A percentile compares a stretch with the other conserved stretches of the same genome.
These are phyloP conservation scores for Lycodopsis pacificus DNA, from an alignment of 2,797 vertebrate species.

Conservation along the genomic window DNA sequence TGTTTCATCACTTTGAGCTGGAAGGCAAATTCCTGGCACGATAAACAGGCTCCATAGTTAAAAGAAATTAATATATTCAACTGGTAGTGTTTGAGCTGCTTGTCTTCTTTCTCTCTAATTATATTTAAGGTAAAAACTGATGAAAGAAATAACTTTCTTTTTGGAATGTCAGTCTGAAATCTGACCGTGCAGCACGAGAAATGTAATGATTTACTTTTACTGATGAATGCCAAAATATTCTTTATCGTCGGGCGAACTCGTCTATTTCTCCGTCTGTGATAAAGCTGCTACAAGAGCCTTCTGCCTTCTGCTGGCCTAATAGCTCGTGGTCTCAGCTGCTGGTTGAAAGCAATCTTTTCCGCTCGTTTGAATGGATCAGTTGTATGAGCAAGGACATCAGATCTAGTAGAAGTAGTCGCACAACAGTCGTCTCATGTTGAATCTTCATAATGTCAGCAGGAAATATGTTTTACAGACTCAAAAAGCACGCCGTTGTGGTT, in stretches of 20 bases:
- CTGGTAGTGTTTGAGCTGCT: neutral
- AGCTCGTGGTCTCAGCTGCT: neutral
- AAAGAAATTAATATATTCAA: neutral
- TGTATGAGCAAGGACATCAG: slow-evolving; percentile 17
- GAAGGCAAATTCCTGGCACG: slow-evolving; percentile 53
- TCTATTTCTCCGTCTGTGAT: neutral
- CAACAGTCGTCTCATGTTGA: slow-evolving; percentile 7
- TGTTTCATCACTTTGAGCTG: slow-evolving; percentile 53
- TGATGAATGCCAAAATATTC: neutral
- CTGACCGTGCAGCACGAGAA: neutral
- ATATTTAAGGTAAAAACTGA: neutral
- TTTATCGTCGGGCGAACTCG: neutral
- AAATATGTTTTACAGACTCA: neutral
- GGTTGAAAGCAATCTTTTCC: neutral
- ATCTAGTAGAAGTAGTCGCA: neutral
- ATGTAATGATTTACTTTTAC: neutral
- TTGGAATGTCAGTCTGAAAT: neutral
- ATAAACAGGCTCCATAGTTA: slow-evolving; percentile 29
- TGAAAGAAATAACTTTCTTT: neutral
- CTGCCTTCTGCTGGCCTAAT: slow-evolving; percentile 1
- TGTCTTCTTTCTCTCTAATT: neutral
- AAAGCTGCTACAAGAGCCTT: neutral
- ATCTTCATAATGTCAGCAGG: neutral
- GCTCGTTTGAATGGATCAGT: slow-evolving; percentile 8
- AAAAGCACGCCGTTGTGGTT: neutral